These are phyloP conservation scores for Astatotilapia flaviijosephi DNA, from an alignment of 2,113 vertebrate genomes.

Conservation along the genomic window DNA sequence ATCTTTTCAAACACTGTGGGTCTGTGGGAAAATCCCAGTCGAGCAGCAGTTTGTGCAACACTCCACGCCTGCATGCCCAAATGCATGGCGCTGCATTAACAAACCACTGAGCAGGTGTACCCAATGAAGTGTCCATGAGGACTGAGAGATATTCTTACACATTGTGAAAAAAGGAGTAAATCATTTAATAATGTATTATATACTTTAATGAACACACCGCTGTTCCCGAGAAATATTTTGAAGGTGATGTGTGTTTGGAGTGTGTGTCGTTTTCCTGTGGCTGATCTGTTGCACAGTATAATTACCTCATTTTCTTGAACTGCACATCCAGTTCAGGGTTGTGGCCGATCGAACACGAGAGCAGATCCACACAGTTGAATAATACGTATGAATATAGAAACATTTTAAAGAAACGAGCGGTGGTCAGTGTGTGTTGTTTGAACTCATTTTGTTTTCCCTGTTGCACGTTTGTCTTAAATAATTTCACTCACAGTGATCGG, in stretches of 20 bases:
- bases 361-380: background rate
- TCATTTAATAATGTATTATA: rapidly evolving
- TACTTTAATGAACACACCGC: rapidly evolving
- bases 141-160: background rate
- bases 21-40: background rate
- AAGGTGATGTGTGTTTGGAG: background rate
- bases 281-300: background rate
- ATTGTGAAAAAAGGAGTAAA: background rate
- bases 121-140: background rate
- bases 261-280: background rate
- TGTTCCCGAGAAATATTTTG: background rate
- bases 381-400: background rate
- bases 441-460: background rate
- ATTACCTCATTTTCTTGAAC: background rate
- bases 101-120: background rate
- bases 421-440: background rate
- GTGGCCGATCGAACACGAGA: background rate
- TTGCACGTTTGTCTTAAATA: background rate
- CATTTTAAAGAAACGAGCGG: background rate
- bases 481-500: background rate
- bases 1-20: background rate
- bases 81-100: background rate
- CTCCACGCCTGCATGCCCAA: background rate
- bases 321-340: background rate
- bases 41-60: background rate